Percentiles rank a stretch among this genome's conserved stretches.
Evolutionary conservation across 30 jellyfish, hydroid and myxozoan genomes (phyloP).

Genomic region (Pseudorhiza aurosa): DNA sequence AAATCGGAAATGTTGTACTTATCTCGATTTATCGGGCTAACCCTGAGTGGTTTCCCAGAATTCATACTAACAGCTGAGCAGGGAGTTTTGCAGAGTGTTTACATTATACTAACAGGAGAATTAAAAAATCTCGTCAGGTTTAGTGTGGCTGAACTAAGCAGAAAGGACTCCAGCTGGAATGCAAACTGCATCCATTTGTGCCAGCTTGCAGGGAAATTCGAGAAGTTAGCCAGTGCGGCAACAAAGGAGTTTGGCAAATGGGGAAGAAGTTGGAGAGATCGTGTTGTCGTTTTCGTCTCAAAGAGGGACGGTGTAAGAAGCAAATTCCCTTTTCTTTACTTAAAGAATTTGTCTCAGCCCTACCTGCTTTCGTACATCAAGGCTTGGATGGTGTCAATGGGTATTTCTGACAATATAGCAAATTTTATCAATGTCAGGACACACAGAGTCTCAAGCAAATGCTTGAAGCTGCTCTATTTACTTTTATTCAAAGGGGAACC

Average conservation of each 20-base stretch:
- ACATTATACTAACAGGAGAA: conserved; percentile 29
- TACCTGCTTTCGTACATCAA: not conserved
- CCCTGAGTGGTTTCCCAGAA: conserved; percentile 12
- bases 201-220: conserved; percentile 55
- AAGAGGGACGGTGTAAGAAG: conserved; percentile 51
- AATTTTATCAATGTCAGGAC: conserved; percentile 7
- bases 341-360: conserved; percentile 27
- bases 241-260: conserved; percentile 3
- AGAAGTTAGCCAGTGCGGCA: conserved; percentile 11
- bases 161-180: conserved; percentile 20
- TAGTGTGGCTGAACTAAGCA: conserved; percentile 6
- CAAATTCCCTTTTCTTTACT: conserved; percentile 32
- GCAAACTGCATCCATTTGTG: conserved; percentile 16
- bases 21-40: conserved; percentile 17
- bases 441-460: conserved; percentile 1
- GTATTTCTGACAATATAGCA: not conserved
- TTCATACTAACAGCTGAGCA: conserved; percentile 25
- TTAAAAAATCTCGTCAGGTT: not conserved
- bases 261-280: conserved; percentile 39
- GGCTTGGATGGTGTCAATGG: not conserved
- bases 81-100: conserved; percentile 22
- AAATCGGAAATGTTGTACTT: conserved; percentile 58
- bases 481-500: conserved; percentile 18
- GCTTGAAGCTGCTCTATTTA: not conserved
- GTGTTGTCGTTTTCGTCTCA: conserved; percentile 12